Conservation (phyloP, 2,113 vertebrate genomes). For the human (Homo sapiens) region GRCh38 chr2:229231001-229231500, state of each 20-base stretch:
- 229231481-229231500: neutral
- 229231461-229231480: neutral
- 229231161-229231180: accelerated
- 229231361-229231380: neutral
- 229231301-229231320: neutral
- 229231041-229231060: neutral
- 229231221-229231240: neutral
- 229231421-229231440: neutral
- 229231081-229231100: neutral
- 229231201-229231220: neutral
- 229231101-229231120: accelerated
- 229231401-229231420: neutral
- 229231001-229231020: neutral
- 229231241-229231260: neutral
- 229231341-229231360: neutral
- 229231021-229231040: no score
- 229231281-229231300: neutral
- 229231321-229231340: neutral
- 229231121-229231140: neutral
- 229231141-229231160: neutral
- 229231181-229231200: neutral
- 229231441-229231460: neutral
- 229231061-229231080: neutral
- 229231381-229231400: neutral
- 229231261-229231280: neutral